These are phyloP conservation scores for Cephus sareptanus DNA, from an alignment of 2,888 invertebrate genomes.

Conservation along the genomic window DNA sequence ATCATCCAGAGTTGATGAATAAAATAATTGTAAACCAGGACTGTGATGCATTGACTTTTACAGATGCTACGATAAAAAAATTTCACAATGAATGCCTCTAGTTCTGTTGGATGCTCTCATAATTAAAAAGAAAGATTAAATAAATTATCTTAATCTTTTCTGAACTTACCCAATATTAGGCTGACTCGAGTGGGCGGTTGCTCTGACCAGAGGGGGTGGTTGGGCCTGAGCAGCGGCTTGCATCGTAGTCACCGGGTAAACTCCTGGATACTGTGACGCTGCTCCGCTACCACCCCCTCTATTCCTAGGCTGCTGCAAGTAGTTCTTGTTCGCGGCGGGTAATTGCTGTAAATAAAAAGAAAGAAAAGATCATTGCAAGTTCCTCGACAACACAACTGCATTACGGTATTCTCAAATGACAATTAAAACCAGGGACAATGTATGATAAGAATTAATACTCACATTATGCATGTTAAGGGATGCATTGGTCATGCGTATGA, in stretches of 20 bases:
- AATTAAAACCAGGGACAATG: background rate
- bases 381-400: background rate
- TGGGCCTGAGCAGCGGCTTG: slow-evolving; percentile 60
- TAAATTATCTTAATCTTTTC: slow-evolving; percentile 23
- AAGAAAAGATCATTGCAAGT: background rate
- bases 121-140: slow-evolving; percentile 18
- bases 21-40: background rate
- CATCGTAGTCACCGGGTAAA: slow-evolving; percentile 61
- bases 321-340: slow-evolving; percentile 48
- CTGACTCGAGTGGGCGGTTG: slow-evolving; percentile 65
- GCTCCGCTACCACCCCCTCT: slow-evolving; percentile 53
- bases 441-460: slow-evolving; percentile 37
- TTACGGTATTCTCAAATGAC: background rate
- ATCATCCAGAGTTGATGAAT: background rate
- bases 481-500: slow-evolving; percentile 59
- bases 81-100: background rate
- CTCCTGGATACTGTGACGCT: slow-evolving; percentile 55
- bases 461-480: slow-evolving; percentile 61
- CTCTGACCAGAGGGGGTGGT: slow-evolving; percentile 69
- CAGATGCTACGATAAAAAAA: background rate
- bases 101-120: background rate
- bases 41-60: background rate
- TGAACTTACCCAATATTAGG: slow-evolving; percentile 64
- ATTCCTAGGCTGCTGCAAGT: slow-evolving; percentile 53
- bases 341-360: slow-evolving; percentile 41